Conservation (phyloP, 2,888 invertebrate species). For the Hirtodrosophila alboralis region DNA sequence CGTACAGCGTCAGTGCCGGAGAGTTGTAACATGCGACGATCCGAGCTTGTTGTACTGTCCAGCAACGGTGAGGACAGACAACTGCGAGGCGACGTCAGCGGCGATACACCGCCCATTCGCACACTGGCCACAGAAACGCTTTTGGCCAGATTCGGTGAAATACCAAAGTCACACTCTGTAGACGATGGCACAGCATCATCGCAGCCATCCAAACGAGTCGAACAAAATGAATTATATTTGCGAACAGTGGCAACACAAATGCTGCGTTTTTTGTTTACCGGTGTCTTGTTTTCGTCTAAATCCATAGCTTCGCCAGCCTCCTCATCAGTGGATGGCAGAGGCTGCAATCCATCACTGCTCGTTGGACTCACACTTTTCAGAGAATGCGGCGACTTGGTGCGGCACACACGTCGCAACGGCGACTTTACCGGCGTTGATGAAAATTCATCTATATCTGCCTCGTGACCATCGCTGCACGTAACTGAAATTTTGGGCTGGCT, state of each 20-base stretch:
- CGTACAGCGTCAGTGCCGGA: constrained; percentile 28
- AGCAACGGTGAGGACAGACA: constrained; percentile 71
- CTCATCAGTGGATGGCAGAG: constrained; percentile 49
- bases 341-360: constrained; percentile 54
- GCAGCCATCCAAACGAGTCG: constrained; percentile 73
- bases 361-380: constrained; percentile 48
- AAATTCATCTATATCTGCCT: constrained; percentile 82
- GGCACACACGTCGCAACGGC: constrained; percentile 66
- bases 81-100: constrained; percentile 75
- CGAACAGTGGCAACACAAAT: background rate
- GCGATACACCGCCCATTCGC: constrained; percentile 55
- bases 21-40: constrained; percentile 62
- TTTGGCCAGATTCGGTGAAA: constrained; percentile 70
- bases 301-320: constrained; percentile 32
- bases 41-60: constrained; percentile 77
- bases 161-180: constrained; percentile 57
- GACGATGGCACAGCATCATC: constrained; percentile 51
- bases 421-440: constrained; percentile 74
- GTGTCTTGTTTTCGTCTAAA: constrained; percentile 61
- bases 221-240: constrained; percentile 68
- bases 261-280: constrained; percentile 56
- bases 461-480: constrained; percentile 50
- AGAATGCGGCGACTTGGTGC: constrained; percentile 68
- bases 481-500: constrained; percentile 49
- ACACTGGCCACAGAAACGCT: constrained; percentile 26